These are phyloP conservation scores for Drosophila mercatorum DNA, from an alignment of 2,888 invertebrate species.

Conservation along the genomic window DNA sequence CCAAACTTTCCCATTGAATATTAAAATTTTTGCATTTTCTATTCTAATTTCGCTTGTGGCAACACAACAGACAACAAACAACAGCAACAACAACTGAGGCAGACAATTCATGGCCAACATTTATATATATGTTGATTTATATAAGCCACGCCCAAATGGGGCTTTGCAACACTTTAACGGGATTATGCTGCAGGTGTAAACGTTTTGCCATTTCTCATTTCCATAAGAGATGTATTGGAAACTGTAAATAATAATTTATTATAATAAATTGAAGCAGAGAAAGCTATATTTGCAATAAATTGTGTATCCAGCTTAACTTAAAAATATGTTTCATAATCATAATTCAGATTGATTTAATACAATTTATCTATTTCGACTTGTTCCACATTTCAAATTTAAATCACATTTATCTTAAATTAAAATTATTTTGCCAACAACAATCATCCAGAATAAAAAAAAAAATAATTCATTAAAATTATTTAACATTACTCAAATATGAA, in stretches of 20 bases:
- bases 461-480: too few relatives aligned
- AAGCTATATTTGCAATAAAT: background rate
- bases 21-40: slow-evolving; percentile 38
- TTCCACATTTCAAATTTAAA: background rate
- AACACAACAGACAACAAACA: background rate
- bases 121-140: slow-evolving; percentile 4
- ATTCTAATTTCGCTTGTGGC: slow-evolving; percentile 33
- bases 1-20: slow-evolving; percentile 39
- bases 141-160: background rate
- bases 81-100: background rate
- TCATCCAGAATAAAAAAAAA: background rate
- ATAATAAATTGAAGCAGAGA: background rate
- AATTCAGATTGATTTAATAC: background rate
- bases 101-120: slow-evolving; percentile 5
- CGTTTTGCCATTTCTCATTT: background rate
- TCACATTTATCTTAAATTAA: background rate
- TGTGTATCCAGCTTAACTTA: background rate
- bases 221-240: background rate
- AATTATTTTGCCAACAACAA: background rate
- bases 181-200: background rate
- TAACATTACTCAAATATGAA: background rate
- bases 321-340: background rate
- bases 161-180: background rate
- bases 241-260: background rate
- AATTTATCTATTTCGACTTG: background rate